Evolutionary conservation across 1,140 invertebrate genomes (phyloP).

Genomic region (Diachasmimorpha longicaudata): DNA sequence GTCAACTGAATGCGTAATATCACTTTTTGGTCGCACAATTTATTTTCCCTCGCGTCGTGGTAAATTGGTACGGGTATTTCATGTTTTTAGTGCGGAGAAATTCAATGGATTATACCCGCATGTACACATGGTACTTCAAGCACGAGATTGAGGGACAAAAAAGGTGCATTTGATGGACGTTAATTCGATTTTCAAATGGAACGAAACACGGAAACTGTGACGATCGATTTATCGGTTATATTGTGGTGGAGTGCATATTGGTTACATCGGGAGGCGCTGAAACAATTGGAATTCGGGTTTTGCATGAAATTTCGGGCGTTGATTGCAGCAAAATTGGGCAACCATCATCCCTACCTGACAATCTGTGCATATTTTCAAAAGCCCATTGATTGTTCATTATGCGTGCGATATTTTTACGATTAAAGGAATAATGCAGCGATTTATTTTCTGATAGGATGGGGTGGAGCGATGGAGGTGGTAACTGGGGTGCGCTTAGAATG

Average conservation of each 20-base stretch:
- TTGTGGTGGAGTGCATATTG: neutral
- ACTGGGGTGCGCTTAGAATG: too few species aligned
- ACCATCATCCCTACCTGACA: too few species aligned
- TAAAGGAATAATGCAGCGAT: too few species aligned
- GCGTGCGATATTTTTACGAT: too few species aligned
- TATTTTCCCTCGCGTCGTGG: neutral
- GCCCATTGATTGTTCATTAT: too few species aligned
- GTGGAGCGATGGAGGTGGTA: too few species aligned
- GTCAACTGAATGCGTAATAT: neutral
- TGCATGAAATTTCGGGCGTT: too few species aligned
- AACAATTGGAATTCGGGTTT: too few species aligned
- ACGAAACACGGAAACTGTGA: neutral
- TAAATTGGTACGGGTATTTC: neutral
- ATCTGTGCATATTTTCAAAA: too few species aligned
- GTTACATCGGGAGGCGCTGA: too few species aligned
- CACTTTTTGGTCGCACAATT: neutral
- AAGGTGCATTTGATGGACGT: conserved; percentile 12
- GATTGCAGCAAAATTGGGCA: too few species aligned
- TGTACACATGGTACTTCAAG: conserved; percentile 1
- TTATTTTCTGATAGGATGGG: too few species aligned
- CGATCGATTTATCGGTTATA: conserved; percentile 15
- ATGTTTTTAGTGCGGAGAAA: neutral
- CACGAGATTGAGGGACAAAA: conserved; percentile 15
- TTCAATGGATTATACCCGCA: conserved; percentile 5
- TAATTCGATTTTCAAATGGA: conserved; percentile 28